Percentiles rank a stretch among this genome's conserved stretches.
Conservation (phyloP, 1,140 invertebrate genomes). For the Ylistrum balloti region DNA sequence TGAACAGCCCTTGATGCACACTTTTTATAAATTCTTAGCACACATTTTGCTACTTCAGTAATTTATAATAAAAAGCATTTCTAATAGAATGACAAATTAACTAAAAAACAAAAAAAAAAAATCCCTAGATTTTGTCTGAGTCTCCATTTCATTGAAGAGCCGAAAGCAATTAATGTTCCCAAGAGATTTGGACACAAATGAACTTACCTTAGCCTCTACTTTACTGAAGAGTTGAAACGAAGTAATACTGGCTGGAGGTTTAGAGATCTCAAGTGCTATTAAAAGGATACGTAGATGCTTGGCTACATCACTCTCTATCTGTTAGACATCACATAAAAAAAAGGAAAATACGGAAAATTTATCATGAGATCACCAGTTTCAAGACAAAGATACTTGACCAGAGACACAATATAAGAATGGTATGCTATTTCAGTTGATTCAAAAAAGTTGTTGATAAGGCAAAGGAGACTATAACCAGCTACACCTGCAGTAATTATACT, state of each 20-base stretch:
- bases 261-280: slow-evolving; percentile 90
- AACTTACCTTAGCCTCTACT: slow-evolving; percentile 86
- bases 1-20: too few species aligned
- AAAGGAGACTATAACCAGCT: too few species aligned
- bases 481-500: too few species aligned
- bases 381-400: too few species aligned
- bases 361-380: not conserved
- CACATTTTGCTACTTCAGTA: too few species aligned
- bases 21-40: too few species aligned
- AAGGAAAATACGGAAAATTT: not conserved
- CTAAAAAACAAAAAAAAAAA: too few species aligned
- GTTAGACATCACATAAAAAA: not conserved
- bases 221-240: slow-evolving; percentile 90
- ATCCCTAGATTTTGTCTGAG: slow-evolving; percentile 83
- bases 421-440: too few species aligned
- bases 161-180: slow-evolving; percentile 89
- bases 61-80: too few species aligned
- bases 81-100: too few species aligned
- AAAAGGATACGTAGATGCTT: slow-evolving; percentile 90
- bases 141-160: slow-evolving; percentile 90
- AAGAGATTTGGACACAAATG: slow-evolving; percentile 92
- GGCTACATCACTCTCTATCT: slow-evolving; percentile 91
- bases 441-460: too few species aligned
- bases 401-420: too few species aligned
- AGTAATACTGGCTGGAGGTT: slow-evolving; percentile 92